phyloP scores from a whole-genome alignment of 1,140 invertebrate species.

The Drosophila melanogaster region DNA sequence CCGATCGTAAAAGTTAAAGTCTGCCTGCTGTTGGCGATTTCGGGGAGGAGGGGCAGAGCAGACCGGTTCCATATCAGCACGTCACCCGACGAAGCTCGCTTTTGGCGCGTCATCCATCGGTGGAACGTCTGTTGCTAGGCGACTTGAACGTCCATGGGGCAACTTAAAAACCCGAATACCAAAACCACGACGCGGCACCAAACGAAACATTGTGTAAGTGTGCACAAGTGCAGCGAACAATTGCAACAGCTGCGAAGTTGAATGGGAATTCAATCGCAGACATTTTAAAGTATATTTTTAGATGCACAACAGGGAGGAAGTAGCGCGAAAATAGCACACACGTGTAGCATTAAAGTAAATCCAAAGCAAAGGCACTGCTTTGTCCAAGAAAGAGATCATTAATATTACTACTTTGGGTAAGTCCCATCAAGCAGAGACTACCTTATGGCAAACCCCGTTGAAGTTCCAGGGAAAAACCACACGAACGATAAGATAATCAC shows the following conservation, averaged over 20 bases:
- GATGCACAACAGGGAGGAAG: slow-evolving; percentile 4
- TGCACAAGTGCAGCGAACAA: slow-evolving; percentile 38
- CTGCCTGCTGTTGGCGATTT: background rate
- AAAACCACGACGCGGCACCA: slow-evolving; percentile 28
- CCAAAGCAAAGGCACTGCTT: background rate
- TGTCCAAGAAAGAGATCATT: background rate
- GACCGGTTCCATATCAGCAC: slow-evolving; percentile 73
- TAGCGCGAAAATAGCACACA: background rate
- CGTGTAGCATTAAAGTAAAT: background rate
- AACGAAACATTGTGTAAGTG: slow-evolving; percentile 37
- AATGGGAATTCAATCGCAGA: slow-evolving; percentile 37
- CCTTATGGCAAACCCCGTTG: slow-evolving; percentile 16
- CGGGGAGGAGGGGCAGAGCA: slow-evolving; percentile 15
- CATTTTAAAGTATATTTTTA: slow-evolving; percentile 56
- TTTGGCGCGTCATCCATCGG: slow-evolving; percentile 14
- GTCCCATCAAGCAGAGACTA: slow-evolving; percentile 6
- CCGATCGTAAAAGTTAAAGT: slow-evolving; percentile 28
- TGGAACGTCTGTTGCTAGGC: slow-evolving; percentile 64
- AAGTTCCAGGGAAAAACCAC: slow-evolving; percentile 40
- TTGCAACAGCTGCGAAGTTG: slow-evolving; percentile 52
- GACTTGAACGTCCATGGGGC: slow-evolving; percentile 22
- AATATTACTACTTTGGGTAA: background rate
- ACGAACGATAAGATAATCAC: slow-evolving; percentile 29
- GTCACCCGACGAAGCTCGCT: slow-evolving; percentile 27
- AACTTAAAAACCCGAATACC: slow-evolving; percentile 31